Percentiles rank a stretch among this genome's conserved stretches.
These are phyloP conservation scores for Cavia aperea DNA, from an alignment of 2,113 vertebrate genomes.

Conservation along the genomic window DNA sequence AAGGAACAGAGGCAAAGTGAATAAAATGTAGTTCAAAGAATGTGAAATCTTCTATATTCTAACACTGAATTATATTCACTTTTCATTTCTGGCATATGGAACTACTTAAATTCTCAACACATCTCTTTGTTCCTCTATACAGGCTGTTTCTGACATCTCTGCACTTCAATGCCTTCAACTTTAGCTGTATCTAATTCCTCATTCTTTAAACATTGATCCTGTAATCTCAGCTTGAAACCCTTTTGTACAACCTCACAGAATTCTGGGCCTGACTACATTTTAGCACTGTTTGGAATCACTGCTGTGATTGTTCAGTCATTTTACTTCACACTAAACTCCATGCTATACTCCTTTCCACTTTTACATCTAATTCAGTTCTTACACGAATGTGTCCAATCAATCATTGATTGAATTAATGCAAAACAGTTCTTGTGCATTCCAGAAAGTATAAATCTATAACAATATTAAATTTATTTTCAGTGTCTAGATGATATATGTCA, in stretches of 20 bases:
- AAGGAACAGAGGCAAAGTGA: not conserved
- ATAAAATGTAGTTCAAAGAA: not conserved
- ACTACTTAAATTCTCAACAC: slow-evolving; percentile 38
- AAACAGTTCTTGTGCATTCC: not conserved
- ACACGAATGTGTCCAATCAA: not conserved
- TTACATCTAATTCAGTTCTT: not conserved
- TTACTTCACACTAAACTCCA: not conserved
- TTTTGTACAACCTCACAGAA: not conserved
- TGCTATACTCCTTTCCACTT: not conserved
- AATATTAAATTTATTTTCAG: not conserved
- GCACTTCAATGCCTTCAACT: not conserved
- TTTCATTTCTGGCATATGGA: not conserved
- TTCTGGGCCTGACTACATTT: not conserved
- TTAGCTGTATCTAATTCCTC: not conserved
- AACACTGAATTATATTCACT: not conserved
- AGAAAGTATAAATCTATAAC: not conserved
- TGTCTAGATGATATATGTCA: not conserved
- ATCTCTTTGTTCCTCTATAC: not conserved
- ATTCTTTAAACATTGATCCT: not conserved
- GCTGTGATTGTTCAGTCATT: not conserved
- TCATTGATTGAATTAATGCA: not conserved
- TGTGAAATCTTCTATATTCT: not conserved
- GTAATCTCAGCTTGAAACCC: not conserved
- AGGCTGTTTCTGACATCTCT: slow-evolving; percentile 2
- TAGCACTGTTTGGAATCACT: not conserved